Base-by-base conservation (phyloP, 2,888 invertebrate species). In the Chrysodeixis includens region DNA sequence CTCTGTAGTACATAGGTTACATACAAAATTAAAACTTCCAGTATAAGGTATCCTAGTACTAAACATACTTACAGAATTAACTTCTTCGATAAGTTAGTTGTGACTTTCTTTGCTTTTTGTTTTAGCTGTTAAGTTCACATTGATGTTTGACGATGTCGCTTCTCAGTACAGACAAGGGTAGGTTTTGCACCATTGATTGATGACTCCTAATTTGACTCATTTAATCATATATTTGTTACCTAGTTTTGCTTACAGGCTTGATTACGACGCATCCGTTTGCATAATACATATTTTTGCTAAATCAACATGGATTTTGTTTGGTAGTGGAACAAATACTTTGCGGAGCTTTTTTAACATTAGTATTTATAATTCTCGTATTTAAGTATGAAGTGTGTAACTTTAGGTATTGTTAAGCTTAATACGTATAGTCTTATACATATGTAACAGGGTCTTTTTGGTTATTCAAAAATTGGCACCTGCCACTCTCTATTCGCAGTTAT, bases 361-460 rank as follows among this genome's bases (percentile, higher is more conserved):
- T 75, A 76, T 78, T 78, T 77, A 71, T 81, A 73, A 61, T 71
- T 71, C 72, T 71, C 76, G 66, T 66, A 62, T 78, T 49, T 82
- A 76, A 82, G 79, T 82, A 75, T 62, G 66, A 82, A 79, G 83
- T 87, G 83, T 86, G 83, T 84, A 79, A 79, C 76, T 80, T 71
- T 85, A 87, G 83, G 58, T 84, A 75, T 83, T 73, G 53, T 77
- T 87, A 86, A 83, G 83, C 70, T 82, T 84, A 86, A 81, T 81
- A 75, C 73, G 68, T 81, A 70, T 86, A 85, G 82, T 83, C 83
- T n/a, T 84, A 81, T 84, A 86, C 69, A 78, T 79, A 78, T 70
- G 74, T 85, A 83, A 90, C 93, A 93, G 93, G 93, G 93, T 93
- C 89, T 88, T 91, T 93, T 93, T 91, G 89, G 84, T 90, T 86